A percentile compares a stretch with the other conserved stretches of the same genome.
These are phyloP conservation scores for Ceratoteleas bidentatus DNA, from an alignment of 1,140 invertebrate species.

Conservation along the genomic window DNA sequence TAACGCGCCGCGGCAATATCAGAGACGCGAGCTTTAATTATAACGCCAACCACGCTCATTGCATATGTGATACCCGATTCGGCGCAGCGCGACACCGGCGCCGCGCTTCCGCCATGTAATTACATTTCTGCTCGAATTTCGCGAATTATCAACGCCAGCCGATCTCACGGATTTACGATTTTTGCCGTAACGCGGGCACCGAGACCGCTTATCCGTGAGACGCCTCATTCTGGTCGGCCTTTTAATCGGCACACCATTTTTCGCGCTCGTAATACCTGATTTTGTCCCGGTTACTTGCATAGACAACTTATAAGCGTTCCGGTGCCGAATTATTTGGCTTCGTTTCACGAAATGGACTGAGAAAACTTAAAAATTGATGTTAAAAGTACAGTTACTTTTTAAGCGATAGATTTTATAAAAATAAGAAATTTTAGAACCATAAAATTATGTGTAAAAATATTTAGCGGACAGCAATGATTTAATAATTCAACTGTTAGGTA, in stretches of 20 bases:
- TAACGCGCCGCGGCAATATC: conserved; percentile 59
- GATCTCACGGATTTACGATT: conserved; percentile 40
- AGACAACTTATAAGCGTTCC: too few species aligned
- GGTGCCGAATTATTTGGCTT: too few species aligned
- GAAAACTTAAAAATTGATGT: neutral
- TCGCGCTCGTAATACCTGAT: neutral
- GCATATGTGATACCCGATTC: conserved; percentile 62
- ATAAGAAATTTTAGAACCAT: too few species aligned
- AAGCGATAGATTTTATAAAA: too few species aligned
- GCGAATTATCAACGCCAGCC: conserved; percentile 48
- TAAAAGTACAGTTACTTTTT: too few species aligned
- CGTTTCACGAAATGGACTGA: too few species aligned
- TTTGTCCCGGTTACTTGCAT: too few species aligned
- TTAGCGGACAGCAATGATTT: too few species aligned
- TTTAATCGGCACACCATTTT: conserved; percentile 16
- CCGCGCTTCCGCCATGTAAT: conserved; percentile 46
- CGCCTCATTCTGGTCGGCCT: conserved; percentile 7
- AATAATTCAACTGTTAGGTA: too few species aligned
- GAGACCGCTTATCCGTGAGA: conserved; percentile 31
- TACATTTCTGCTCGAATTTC: conserved; percentile 44
- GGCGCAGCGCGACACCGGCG: conserved; percentile 29
- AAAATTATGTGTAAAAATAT: too few species aligned
- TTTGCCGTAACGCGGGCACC: conserved; percentile 26
- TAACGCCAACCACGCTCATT: conserved; percentile 53
- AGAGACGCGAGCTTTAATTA: conserved; percentile 59